Percentiles rank a stretch among this genome's conserved stretches.
These are phyloP conservation scores for Osedax frankpressi DNA, from an alignment of 2,888 invertebrate species.

Conservation along the genomic window DNA sequence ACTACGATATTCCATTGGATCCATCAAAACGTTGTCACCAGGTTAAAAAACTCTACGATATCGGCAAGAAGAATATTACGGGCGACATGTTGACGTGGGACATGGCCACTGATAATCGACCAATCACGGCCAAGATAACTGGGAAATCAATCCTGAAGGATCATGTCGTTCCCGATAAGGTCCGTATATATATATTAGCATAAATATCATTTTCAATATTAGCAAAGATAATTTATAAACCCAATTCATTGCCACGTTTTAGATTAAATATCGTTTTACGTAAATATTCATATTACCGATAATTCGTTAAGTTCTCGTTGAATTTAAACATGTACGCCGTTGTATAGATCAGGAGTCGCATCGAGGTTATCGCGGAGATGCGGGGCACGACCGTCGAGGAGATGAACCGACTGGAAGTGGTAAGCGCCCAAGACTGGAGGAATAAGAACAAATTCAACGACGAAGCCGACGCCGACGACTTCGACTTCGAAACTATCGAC, in stretches of 20 bases:
- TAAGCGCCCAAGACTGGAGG: background rate
- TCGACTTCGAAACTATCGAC: background rate
- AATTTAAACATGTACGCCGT: too few relatives aligned
- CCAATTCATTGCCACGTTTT: too few relatives aligned
- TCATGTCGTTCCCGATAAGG: background rate
- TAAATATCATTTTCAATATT: background rate
- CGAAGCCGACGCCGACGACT: background rate
- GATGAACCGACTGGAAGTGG: background rate
- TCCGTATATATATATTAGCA: background rate
- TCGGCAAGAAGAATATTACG: constrained; percentile 4
- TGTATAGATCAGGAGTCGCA: background rate
- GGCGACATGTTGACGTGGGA: background rate
- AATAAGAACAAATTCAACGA: background rate
- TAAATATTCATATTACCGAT: too few relatives aligned
- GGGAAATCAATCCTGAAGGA: background rate
- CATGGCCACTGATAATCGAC: background rate
- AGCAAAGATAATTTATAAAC: too few relatives aligned
- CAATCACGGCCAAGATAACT: background rate
- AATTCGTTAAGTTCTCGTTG: too few relatives aligned
- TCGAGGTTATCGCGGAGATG: background rate
- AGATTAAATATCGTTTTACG: too few relatives aligned
- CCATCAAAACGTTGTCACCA: constrained; percentile 38
- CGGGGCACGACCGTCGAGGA: background rate
- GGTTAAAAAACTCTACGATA: constrained; percentile 28
- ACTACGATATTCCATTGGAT: constrained; percentile 31